These are phyloP conservation scores for Dryobates pubescens DNA, from an alignment of 2,797 vertebrate species.

Conservation along the genomic window DNA sequence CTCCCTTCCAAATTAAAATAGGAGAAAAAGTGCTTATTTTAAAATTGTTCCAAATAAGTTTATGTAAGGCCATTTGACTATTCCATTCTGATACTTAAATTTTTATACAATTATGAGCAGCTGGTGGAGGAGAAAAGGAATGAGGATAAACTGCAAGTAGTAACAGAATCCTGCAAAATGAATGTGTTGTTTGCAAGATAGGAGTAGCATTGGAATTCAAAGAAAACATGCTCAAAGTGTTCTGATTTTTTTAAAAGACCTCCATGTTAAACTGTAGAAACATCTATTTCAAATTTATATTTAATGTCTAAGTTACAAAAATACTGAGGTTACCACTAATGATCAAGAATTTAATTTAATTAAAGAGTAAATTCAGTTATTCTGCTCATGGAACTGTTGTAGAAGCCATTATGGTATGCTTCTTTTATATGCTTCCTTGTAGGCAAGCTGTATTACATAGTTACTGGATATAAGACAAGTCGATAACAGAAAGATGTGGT, in stretches of 20 bases:
- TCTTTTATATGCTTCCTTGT: neutral
- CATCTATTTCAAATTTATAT: neutral
- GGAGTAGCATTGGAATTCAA: neutral
- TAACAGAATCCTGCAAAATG: neutral
- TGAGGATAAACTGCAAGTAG: neutral
- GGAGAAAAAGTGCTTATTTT: neutral
- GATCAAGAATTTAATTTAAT: neutral
- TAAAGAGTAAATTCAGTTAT: neutral
- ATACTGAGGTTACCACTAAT: neutral
- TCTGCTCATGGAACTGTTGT: neutral
- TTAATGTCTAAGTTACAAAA: neutral
- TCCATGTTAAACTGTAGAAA: neutral
- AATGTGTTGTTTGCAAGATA: neutral
- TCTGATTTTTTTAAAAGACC: neutral
- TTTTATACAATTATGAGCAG: neutral
- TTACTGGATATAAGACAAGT: neutral
- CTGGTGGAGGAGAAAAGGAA: rapidly evolving
- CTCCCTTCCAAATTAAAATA: conserved; percentile 40
- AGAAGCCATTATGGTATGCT: neutral
- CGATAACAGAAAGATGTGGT: neutral
- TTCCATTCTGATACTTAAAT: neutral
- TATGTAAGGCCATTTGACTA: neutral
- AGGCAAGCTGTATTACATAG: neutral
- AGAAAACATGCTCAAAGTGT: neutral
- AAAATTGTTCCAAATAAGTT: neutral